Conservation (phyloP, 1,140 invertebrate species). For the Neotoxoptera formosana region DNA sequence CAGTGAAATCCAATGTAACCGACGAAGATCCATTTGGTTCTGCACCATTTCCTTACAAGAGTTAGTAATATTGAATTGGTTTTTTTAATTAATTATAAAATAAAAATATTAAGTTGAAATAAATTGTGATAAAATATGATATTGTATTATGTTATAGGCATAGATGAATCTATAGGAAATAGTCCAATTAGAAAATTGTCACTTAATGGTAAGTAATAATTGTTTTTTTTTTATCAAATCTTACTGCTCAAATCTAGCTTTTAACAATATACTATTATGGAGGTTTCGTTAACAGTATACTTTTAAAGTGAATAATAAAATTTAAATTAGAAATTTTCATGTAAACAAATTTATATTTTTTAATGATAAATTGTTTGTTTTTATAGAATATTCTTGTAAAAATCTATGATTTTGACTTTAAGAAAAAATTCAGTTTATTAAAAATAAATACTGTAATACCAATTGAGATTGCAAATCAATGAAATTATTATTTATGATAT, state of each 20-base stretch:
- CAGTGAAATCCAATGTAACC: slow-evolving; percentile 63
- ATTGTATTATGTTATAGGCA: not conserved
- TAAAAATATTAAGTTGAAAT: not conserved
- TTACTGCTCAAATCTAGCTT: not conserved
- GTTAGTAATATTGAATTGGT: slow-evolving; percentile 62
- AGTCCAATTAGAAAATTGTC: slow-evolving; percentile 18
- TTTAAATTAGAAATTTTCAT: not conserved
- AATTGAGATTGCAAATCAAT: not conserved
- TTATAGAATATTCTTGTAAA: not conserved
- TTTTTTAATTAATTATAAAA: not conserved
- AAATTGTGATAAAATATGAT: not conserved
- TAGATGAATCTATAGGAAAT: slow-evolving; percentile 30
- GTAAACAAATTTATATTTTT: not conserved
- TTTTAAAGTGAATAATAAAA: not conserved
- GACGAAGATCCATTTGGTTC: slow-evolving; percentile 66
- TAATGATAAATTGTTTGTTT: not conserved
- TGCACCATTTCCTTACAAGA: slow-evolving; percentile 68
- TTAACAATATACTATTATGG: not conserved
- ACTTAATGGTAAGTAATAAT: slow-evolving; percentile 45
- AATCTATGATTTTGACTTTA: not conserved
- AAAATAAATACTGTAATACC: not conserved
- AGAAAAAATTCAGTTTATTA: not conserved
- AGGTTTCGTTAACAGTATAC: not conserved
- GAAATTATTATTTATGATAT: not conserved
- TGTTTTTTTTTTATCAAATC: not conserved